phyloP scores from a whole-genome alignment of 2,797 vertebrate species.

The Crocidura indochinensis region DNA sequence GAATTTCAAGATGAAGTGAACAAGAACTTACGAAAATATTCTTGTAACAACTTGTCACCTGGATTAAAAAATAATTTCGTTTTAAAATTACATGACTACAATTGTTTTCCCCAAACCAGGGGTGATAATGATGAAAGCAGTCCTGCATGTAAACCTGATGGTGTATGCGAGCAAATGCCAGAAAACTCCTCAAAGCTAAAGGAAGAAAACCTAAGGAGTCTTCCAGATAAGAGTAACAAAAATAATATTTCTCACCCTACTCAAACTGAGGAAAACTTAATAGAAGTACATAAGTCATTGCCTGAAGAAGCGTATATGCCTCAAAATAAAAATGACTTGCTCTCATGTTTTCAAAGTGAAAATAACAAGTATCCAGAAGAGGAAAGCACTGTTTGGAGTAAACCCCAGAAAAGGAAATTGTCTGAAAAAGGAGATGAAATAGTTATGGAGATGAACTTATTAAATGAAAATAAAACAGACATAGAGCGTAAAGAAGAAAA shows the following conservation, averaged over 20 bases:
- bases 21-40: constrained; percentile 60
- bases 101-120: constrained; percentile 83
- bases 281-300: constrained; percentile 65
- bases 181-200: constrained; percentile 76
- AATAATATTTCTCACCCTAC: constrained; percentile 65
- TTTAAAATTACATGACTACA: constrained; percentile 84
- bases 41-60: constrained; percentile 74
- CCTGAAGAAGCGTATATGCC: constrained; percentile 74
- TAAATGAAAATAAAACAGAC: constrained; percentile 69
- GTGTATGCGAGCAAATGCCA: constrained; percentile 70
- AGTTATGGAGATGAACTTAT: constrained; percentile 57
- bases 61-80: constrained; percentile 82
- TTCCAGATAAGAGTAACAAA: constrained; percentile 71
- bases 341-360: constrained; percentile 81
- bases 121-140: constrained; percentile 77
- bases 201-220: constrained; percentile 71
- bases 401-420: constrained; percentile 84
- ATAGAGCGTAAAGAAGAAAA: constrained; percentile 72
- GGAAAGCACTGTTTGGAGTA: constrained; percentile 75
- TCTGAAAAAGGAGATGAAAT: constrained; percentile 77
- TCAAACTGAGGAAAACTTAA: constrained; percentile 71
- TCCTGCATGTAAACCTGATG: constrained; percentile 76
- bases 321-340: constrained; percentile 69
- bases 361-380: constrained; percentile 72
- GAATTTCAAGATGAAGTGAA: constrained; percentile 71